Conservation (phyloP, 23 tunicate genomes). For the Trididemnum nubilum region DNA sequence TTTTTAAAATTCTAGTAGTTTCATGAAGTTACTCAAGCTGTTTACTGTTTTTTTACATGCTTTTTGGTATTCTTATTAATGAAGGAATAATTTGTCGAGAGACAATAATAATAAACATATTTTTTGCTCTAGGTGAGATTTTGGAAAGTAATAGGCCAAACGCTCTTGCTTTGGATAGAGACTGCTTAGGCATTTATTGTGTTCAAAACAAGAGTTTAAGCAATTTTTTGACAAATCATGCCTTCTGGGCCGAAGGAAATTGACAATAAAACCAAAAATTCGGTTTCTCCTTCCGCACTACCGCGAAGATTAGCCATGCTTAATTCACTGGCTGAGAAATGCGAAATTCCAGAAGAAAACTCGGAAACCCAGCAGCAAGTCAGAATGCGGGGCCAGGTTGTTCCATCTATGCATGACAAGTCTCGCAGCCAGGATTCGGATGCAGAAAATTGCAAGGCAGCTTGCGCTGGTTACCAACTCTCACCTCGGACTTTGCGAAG, state of each 20-base stretch:
- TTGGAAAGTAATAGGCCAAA: too few relatives aligned
- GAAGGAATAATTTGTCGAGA: too few relatives aligned
- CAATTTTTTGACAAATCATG: too few relatives aligned
- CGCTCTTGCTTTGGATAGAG: too few relatives aligned
- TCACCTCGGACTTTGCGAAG: constrained; percentile 85
- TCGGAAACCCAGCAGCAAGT: neutral
- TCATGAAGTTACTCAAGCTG: too few relatives aligned
- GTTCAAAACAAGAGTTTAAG: too few relatives aligned
- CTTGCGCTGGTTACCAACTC: constrained; percentile 36
- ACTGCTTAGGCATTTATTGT: too few relatives aligned
- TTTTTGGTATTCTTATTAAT: too few relatives aligned
- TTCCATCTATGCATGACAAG: neutral
- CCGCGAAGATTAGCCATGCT: neutral
- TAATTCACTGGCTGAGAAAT: neutral
- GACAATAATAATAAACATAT: too few relatives aligned
- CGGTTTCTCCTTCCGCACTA: neutral
- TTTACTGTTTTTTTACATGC: too few relatives aligned
- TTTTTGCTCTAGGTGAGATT: too few relatives aligned
- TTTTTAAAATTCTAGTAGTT: too few relatives aligned
- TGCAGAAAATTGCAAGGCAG: neutral
- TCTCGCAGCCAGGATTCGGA: neutral
- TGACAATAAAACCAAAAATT: neutral
- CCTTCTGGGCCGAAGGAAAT: neutral
- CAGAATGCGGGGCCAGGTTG: neutral
- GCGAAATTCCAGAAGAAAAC: neutral